A percentile compares a stretch with the other conserved stretches of the same genome.
phyloP scores from a whole-genome alignment of 1,140 invertebrate species.

The Saxidomus purpurata region DNA sequence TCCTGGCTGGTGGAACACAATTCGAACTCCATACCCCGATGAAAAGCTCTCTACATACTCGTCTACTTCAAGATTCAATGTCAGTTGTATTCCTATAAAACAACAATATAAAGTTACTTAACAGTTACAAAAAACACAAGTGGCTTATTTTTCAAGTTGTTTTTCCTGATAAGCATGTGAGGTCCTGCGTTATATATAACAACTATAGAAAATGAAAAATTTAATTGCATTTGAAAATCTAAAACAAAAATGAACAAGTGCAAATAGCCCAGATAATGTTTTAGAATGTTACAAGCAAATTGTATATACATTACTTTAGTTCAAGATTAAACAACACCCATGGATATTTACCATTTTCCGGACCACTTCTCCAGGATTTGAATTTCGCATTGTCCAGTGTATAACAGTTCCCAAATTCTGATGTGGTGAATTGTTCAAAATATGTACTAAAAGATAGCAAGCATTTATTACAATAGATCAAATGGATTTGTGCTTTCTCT shows the following conservation, averaged over 20 bases:
- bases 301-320: too few species aligned
- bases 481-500: not conserved
- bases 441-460: not conserved
- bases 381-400: constrained; percentile 65
- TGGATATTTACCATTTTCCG: constrained; percentile 69
- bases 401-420: constrained; percentile 71
- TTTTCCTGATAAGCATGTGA: too few species aligned
- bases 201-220: too few species aligned
- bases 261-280: too few species aligned
- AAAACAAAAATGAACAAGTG: too few species aligned
- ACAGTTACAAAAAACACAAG: too few species aligned
- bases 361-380: constrained; percentile 68
- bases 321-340: too few species aligned
- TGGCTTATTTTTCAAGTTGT: too few species aligned
- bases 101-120: too few species aligned
- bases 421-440: not conserved
- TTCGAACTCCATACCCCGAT: constrained; percentile 62
- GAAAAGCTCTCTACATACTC: constrained; percentile 60
- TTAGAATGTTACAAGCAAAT: too few species aligned
- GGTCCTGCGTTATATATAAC: too few species aligned
- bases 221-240: too few species aligned
- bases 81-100: constrained; percentile 62
- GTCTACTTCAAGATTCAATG: constrained; percentile 62
- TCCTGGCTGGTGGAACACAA: constrained; percentile 68
- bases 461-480: not conserved